Base-by-base conservation (phyloP, 1,140 invertebrate species). In the Bombus sylvicola region DNA sequence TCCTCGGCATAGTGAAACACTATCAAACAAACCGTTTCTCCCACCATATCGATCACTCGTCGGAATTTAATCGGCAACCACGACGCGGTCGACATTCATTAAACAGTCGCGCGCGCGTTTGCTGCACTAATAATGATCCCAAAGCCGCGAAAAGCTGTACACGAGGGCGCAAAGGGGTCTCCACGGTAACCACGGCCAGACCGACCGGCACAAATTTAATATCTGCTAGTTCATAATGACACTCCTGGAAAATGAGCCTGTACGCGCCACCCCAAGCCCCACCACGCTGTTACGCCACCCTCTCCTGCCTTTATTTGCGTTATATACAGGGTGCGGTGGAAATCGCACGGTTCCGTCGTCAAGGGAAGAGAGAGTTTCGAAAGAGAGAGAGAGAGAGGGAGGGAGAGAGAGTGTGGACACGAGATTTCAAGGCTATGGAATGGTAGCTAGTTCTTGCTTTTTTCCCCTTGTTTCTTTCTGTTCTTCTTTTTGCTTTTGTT, bases 181-280 rank as follows among this genome's bases (percentile, higher is more conserved):
- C 90, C 90, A 91, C 78, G 89, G 89, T 91, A 91, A 91, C 90
- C 85, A 79, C 72, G 85, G 84, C 76, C 89, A 85, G 83, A 71
- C 85, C 89, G 87, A 91, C 89, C 87, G 83, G 87, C 90, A 88
- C 89, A 91, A 91, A 91, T 91, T 91, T 91, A 91, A 91, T 91
- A 91, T 91, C 90, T 82, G 89, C 87, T 87, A 91, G 90, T 91
- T 91, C 90, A 91, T 91, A 91, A 91, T 91, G 89, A 91, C 90
- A 89, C 89, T 90, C 89, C 79, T 86, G 89, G 89, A 90, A 90
- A 90, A 90, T 90, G 89, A 88, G 86, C 83, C 88, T n/a, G 68
- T 68, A 77, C 75, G 75, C 77, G 31, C 59, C 37, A 34, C 15
- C 43, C 71, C 66, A 15, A 37, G 1, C n/a, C n/a, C 53, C n/a